Percentiles rank a stretch among this genome's conserved stretches.
Conservation (phyloP, 2,797 vertebrate species). For the Mormyrops boulengeri region DNA sequence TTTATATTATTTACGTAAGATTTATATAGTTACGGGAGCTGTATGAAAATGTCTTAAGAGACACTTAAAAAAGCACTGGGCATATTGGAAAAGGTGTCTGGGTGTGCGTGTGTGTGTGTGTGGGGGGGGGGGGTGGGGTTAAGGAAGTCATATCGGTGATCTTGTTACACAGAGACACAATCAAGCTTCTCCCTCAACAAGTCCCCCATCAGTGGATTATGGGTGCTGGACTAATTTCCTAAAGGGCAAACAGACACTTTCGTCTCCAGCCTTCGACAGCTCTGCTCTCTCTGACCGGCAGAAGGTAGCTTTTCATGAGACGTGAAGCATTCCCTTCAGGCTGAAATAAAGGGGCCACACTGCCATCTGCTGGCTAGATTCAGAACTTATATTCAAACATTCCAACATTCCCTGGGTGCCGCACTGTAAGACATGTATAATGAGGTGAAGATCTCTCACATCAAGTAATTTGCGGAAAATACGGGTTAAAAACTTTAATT, state of each 20-base stretch:
- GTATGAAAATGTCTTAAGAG: background rate
- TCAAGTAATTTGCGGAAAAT: background rate
- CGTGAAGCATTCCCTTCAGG: background rate
- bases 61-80: too few relatives aligned
- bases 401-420: background rate
- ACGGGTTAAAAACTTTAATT: background rate
- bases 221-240: background rate
- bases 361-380: slow-evolving; percentile 24
- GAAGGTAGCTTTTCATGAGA: background rate
- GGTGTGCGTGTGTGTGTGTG: too few relatives aligned
- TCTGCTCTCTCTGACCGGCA: slow-evolving; percentile 9
- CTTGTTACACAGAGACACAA: background rate
- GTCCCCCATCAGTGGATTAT: background rate
- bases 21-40: background rate
- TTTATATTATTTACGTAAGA: background rate
- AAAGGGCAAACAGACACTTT: slow-evolving; percentile 1
- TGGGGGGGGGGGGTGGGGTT: background rate
- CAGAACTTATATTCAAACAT: background rate
- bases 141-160: background rate
- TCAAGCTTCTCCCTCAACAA: background rate
- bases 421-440: background rate
- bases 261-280: background rate
- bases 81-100: background rate
- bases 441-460: background rate
- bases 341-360: slow-evolving; percentile 1